Evolutionary conservation across 2,888 invertebrate species (phyloP), one percentile per base, ranked within the genome.

Genomic region (Erebia ligea): DNA sequence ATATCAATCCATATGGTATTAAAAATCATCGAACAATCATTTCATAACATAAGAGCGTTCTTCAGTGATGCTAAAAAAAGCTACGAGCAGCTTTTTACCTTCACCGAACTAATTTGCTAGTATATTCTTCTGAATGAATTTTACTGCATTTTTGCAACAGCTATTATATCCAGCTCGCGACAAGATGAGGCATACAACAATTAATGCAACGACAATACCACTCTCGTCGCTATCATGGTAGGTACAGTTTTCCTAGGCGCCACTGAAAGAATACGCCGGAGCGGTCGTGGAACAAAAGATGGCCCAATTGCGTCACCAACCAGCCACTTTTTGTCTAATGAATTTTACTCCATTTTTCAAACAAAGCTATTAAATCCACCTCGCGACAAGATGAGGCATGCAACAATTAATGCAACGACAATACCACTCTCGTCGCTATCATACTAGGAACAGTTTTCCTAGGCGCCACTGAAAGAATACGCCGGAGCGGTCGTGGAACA

Each of bases 361-460:
- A 9, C 34, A 58, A 34, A 57, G 40, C 25, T 58, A 9, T 56
- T 56, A 11, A 25, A 40, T 58, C 40, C 58, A 34, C n/a, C 83
- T 82, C 85, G 85, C 80, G 75, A 81, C 81, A 84, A 82, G 85
- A 84, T 82, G 86, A 86, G 82, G 85, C 83, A 79, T 74, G 83
- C 82, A 79, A 87, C 86, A 87, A 88, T 88, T 86, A 87, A 77
- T 76, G 76, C 78, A 80, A 82, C 85, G 82, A 88, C 87, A 88
- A 87, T 86, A 85, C 85, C 84, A 80, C 79, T 78, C 78, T 83
- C 82, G 85, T 85, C 86, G 86, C 82, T 85, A 85, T 86, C 88
- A 87, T 80, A 82, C 83, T 81, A 82, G 86, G 81, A 86, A 84
- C 87, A 86, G 87, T 86, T 84, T 87, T 84, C 86, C 77, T 84